Evolutionary conservation across 2,888 invertebrate species (phyloP).

Genomic region (Polymixis flavicincta): DNA sequence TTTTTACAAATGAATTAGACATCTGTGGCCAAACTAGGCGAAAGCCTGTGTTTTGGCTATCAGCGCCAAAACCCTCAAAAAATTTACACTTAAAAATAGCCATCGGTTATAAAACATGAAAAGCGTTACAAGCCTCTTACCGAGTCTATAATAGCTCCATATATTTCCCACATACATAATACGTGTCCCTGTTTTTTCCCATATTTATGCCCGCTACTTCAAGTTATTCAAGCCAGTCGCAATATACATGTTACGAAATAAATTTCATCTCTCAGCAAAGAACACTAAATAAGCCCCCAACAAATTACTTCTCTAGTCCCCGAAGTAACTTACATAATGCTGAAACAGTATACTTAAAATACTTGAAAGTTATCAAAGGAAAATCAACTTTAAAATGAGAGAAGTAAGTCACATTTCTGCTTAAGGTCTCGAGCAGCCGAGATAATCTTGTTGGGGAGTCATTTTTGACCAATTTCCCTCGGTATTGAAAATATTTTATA

Average conservation of each 20-base stretch:
- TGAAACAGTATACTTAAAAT: conserved; percentile 76
- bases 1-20: too few species aligned
- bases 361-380: conserved; percentile 67
- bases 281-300: conserved; percentile 68
- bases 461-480: conserved; percentile 86
- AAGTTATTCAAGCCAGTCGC: conserved; percentile 52
- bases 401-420: conserved; percentile 67
- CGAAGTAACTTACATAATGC: conserved; percentile 74
- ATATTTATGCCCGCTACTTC: conserved; percentile 50
- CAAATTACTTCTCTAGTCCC: conserved; percentile 72
- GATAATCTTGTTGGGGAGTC: conserved; percentile 84
- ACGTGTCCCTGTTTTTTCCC: conserved; percentile 35
- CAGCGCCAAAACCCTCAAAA: too few species aligned
- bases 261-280: conserved; percentile 65
- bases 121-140: conserved; percentile 21
- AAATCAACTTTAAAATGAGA: conserved; percentile 70
- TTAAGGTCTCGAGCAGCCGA: conserved; percentile 63
- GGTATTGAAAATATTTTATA: conserved; percentile 86
- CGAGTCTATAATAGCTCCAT: conserved; percentile 28
- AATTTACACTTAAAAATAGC: too few species aligned
- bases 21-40: too few species aligned
- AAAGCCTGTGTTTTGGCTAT: too few species aligned
- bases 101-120: conserved; percentile 10
- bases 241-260: conserved; percentile 63
- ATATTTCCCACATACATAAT: conserved; percentile 27